Evolutionary conservation across 2,888 invertebrate genomes (phyloP).

Genomic region (Ramazzottius varieornatus): DNA sequence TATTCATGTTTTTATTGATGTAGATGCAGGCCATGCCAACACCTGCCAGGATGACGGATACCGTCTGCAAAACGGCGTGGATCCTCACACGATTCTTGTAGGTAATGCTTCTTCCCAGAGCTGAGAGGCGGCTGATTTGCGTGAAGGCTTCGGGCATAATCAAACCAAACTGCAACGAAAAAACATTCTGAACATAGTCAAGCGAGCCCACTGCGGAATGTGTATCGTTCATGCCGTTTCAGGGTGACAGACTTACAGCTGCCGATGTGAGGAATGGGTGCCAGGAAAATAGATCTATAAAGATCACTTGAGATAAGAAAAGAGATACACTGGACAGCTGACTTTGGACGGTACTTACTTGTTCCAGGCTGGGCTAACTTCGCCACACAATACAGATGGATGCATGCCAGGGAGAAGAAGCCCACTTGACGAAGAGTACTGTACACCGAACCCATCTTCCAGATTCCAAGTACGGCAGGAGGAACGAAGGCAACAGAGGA

Average conservation of each 20-base stretch:
- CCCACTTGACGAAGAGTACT: neutral
- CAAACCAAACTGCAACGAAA: neutral
- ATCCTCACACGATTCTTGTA: neutral
- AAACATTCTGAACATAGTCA: neutral
- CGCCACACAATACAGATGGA: neutral
- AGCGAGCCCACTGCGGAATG: neutral
- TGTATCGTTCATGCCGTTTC: too few species aligned
- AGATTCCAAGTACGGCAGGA: too few species aligned
- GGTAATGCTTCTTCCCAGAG: neutral
- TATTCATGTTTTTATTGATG: neutral
- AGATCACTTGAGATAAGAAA: neutral
- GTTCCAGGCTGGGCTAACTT: neutral
- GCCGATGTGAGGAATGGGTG: neutral
- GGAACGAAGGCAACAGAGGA: too few species aligned
- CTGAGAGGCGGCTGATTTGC: slow-evolving; percentile 1
- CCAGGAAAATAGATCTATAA: neutral
- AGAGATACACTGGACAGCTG: too few species aligned
- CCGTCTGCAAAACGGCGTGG: neutral
- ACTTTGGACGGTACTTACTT: too few species aligned
- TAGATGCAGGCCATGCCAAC: neutral
- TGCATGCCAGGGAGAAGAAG: neutral
- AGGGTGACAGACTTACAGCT: neutral
- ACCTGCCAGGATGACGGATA: neutral
- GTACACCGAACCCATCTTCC: neutral
- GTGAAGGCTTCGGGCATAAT: slow-evolving; percentile 1